phyloP scores from a whole-genome alignment of 1,140 invertebrate genomes.

The Melipona quadrifasciata region DNA sequence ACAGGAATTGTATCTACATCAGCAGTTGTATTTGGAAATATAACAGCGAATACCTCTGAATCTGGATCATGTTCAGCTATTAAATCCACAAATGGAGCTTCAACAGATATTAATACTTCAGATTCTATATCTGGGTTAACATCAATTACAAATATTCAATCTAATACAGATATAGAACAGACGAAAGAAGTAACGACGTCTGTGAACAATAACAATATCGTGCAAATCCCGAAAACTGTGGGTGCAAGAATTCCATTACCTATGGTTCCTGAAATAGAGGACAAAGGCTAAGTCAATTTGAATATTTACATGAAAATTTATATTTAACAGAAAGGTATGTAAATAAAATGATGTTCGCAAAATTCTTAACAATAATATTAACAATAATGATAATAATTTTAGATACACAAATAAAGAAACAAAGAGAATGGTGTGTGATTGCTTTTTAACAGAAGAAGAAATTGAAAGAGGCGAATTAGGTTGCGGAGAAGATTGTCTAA shows the following conservation, averaged over 20 bases:
- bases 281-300: slow-evolving; percentile 88
- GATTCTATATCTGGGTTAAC: slow-evolving; percentile 35
- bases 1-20: slow-evolving; percentile 53
- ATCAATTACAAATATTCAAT: slow-evolving; percentile 39
- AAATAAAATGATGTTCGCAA: slow-evolving; percentile 64
- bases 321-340: slow-evolving; percentile 88
- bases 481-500: slow-evolving; percentile 98
- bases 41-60: slow-evolving; percentile 76
- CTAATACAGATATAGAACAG: slow-evolving; percentile 45
- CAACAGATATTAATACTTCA: slow-evolving; percentile 26
- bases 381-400: slow-evolving; percentile 56
- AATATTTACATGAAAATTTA: slow-evolving; percentile 91
- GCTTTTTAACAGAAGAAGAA: slow-evolving; percentile 94
- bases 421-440: slow-evolving; percentile 97
- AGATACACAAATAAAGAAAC: slow-evolving; percentile 92
- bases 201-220: slow-evolving; percentile 41
- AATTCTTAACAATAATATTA: not conserved
- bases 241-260: slow-evolving; percentile 73
- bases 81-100: slow-evolving; percentile 23
- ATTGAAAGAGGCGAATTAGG: slow-evolving; percentile 90
- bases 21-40: slow-evolving; percentile 62
- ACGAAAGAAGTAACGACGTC: slow-evolving; percentile 17
- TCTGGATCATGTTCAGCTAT: slow-evolving; percentile 68
- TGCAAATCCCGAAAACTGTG: slow-evolving; percentile 57
- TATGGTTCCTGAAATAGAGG: slow-evolving; percentile 73